Evolutionary conservation across 1,140 invertebrate genomes (phyloP).

Genomic region (Melitaea cinxia): DNA sequence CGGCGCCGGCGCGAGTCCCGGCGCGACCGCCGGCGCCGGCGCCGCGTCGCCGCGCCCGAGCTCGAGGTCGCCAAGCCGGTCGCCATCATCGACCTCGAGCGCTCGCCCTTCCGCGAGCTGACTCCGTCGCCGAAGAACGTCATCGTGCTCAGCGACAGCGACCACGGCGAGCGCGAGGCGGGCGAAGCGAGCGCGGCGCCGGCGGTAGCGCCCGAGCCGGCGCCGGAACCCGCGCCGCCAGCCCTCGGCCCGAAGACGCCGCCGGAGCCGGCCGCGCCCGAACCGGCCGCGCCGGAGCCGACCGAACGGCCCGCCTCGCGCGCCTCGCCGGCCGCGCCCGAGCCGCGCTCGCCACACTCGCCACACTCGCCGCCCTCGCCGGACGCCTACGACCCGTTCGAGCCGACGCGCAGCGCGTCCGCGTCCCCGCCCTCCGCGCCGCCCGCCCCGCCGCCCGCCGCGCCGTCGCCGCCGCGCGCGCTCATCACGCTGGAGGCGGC

Average conservation of each 20-base stretch:
- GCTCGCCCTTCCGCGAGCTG: slow-evolving; percentile 91
- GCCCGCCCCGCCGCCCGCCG: slow-evolving; percentile 77
- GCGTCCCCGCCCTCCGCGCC: slow-evolving; percentile 80
- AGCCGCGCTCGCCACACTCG: slow-evolving; percentile 87
- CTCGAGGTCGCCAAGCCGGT: slow-evolving; percentile 84
- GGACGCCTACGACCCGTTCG: slow-evolving; percentile 93
- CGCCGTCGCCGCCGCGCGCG: slow-evolving; percentile 45
- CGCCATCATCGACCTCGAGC: slow-evolving; percentile 92
- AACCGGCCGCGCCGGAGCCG: slow-evolving; percentile 60
- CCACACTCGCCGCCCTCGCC: slow-evolving; percentile 84
- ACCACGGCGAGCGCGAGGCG: slow-evolving; percentile 81
- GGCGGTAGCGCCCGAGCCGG: slow-evolving; percentile 35
- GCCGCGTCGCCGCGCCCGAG: slow-evolving; percentile 43
- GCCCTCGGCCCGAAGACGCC: slow-evolving; percentile 77
- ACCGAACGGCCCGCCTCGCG: slow-evolving; percentile 64
- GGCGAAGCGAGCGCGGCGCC: slow-evolving; percentile 42
- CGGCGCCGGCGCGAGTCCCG: slow-evolving; percentile 44
- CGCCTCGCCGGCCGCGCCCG: slow-evolving; percentile 82
- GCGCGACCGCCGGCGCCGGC: slow-evolving; percentile 70
- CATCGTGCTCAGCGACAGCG: slow-evolving; percentile 91
- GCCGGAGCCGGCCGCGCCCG: slow-evolving; percentile 73
- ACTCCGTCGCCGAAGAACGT: slow-evolving; percentile 90
- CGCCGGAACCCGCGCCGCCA: slow-evolving; percentile 56
- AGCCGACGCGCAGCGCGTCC: slow-evolving; percentile 91
- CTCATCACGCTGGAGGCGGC: slow-evolving; percentile 70